Base-by-base conservation (phyloP, 2,888 invertebrate genomes). In the Himalopsyche japonica region DNA sequence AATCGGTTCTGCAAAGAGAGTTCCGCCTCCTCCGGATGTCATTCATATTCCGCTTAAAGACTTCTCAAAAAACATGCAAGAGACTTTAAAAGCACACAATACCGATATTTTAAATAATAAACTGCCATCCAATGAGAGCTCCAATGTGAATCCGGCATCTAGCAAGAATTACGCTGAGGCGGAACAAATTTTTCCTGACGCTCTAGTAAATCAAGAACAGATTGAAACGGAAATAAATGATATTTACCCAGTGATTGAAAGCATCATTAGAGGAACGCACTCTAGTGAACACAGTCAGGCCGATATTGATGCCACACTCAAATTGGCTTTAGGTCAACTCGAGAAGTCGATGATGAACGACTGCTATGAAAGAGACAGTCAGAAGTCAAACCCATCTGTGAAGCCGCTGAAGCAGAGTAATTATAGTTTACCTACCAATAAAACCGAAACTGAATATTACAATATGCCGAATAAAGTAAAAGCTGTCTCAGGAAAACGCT, bases 1-100 rank as follows among this genome's bases (percentile, higher is more conserved):
- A 89, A 91, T 92, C 90, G 92, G 92, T 4, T 90, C 91, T 12
- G 92, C 92, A 86, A 90, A 91, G 43, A 89, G 92, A 43, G 91
- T 92, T 78, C 86, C 86, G 1, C 86, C 86, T 37, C 85, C 85
- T 2, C 85, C 85, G 1, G 86, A 86, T 34, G 85, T 86, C 8
- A 85, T 85, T 48, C 86, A 85, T 32, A 86, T 86, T 77, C 86
- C 86, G 15, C 70, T 86, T 32, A 86, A 86, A 83, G 83, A 85
- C 34, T 76, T 85, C 18, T 27, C 34, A 15, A 70, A 70, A 27
- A 70, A 70, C 8, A 24, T 37, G 18, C 34, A 20, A n/a, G 70
- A 70, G 15, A 70, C 70, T 27, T 12, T 24, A 32, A 70, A 70
- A 70, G 5, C 15, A 5, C 20, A 70, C 70, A 77, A 34, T 34